These are phyloP conservation scores for Rhagoletis pomonella DNA, from an alignment of 1,140 invertebrate genomes.

Conservation along the genomic window DNA sequence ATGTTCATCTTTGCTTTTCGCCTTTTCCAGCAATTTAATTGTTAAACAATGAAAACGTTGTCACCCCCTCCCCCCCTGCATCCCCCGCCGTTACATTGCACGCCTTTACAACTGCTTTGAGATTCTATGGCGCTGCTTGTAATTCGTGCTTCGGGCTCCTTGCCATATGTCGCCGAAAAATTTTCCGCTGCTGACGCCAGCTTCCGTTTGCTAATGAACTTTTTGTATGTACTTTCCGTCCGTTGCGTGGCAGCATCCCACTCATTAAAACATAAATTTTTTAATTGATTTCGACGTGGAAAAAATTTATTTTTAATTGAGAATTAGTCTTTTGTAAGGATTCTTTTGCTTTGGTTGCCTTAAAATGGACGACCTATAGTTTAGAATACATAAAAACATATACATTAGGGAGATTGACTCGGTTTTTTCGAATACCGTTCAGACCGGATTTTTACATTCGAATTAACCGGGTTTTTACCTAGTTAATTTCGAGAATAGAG, in stretches of 20 bases:
- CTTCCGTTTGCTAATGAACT: neutral
- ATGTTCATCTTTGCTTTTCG: constrained; percentile 48
- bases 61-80: neutral
- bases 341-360: neutral
- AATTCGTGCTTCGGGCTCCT: neutral
- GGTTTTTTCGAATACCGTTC: no score
- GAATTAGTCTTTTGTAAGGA: constrained; percentile 31
- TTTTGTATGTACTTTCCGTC: neutral
- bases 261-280: constrained; percentile 48
- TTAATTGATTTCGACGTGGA: constrained; percentile 33
- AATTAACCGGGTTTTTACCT: no score
- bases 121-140: neutral
- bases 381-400: no score
- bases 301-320: constrained; percentile 28
- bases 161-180: constrained; percentile 3
- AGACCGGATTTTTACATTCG: no score
- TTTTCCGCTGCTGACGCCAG: neutral
- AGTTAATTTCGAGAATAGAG: no score
- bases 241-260: neutral
- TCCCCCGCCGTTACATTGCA: neutral
- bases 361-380: no score
- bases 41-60: constrained; percentile 45
- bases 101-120: neutral
- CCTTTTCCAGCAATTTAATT: constrained; percentile 54
- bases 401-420: no score